Conservation (phyloP, 2,888 invertebrate genomes). For the Patella ulyssiponensis region DNA sequence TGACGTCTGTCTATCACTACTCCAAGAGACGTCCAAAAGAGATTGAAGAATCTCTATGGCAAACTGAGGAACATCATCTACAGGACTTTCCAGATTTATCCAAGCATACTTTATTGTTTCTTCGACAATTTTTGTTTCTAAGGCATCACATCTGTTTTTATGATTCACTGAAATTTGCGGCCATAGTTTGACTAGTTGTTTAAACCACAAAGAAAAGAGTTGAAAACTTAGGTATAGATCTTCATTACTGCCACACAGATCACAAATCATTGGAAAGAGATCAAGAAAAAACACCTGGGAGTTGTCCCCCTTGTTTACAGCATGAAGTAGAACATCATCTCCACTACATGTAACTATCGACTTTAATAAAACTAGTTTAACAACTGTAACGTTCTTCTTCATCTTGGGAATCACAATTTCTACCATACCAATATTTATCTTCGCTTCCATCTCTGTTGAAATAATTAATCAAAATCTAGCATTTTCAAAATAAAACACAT, state of each 20-base stretch:
- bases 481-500: neutral
- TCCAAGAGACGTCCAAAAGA: slow-evolving; percentile 48
- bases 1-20: slow-evolving; percentile 22
- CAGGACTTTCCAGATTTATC: slow-evolving; percentile 65
- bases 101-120: slow-evolving; percentile 55
- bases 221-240: slow-evolving; percentile 38
- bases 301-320: slow-evolving; percentile 11
- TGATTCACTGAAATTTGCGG: neutral
- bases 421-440: neutral
- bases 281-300: slow-evolving; percentile 16
- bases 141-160: too few species aligned
- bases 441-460: too few species aligned
- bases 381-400: neutral
- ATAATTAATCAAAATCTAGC: too few species aligned
- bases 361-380: slow-evolving; percentile 26
- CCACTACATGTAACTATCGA: slow-evolving; percentile 16
- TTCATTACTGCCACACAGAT: slow-evolving; percentile 19
- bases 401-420: neutral
- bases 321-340: slow-evolving; percentile 14
- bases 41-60: slow-evolving; percentile 50
- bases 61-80: slow-evolving; percentile 64
- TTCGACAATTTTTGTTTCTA: slow-evolving; percentile 10
- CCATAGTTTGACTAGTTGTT: slow-evolving; percentile 21
- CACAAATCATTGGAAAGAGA: slow-evolving; percentile 25
- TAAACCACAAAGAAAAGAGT: slow-evolving; percentile 37